Evolutionary conservation across 2,888 invertebrate genomes (phyloP), one percentile per base, ranked within the genome.

Genomic region (Platycheirus albimanus): DNA sequence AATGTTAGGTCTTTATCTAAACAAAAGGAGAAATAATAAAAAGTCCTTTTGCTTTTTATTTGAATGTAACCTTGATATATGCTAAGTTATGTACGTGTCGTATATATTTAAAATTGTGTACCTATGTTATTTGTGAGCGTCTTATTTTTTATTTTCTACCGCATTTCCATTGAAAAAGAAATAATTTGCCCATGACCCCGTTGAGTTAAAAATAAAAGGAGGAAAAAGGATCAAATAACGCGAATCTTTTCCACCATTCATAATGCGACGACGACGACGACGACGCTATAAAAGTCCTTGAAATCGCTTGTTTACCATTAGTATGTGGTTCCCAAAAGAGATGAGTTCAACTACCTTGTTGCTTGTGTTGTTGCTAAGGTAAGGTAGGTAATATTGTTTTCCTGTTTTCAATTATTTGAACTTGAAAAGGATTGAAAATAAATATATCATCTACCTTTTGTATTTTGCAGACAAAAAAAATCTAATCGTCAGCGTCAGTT

Each of bases 201-300:
- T 41, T 36, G 54, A 64, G 43, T 38, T 17, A 61, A 67, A 5
- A 75, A 67, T 51, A 33, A 15, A 54, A 70, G 38, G 51, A 52
- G 69, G 58, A 52, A 63, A 58, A 77, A 43, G 77, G 77, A 77
- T 77, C 77, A 64, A 64, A 71, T 77, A 77, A 71, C 77, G 64
- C 77, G 63, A 74, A 74, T 56, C 78, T 43, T 66, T 38, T 78
- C 36, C 28, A 36, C n/a, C 64, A 75, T 64, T 75, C 43, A 38
- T 36, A 24, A 61, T 75, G 75, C 75, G 70, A 75, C 75, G n/a
- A n/a, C n/a, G n/a, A n/a, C n/a, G n/a, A n/a, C n/a, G n/a, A 70
- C 19, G 70, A 54, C n/a, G n/a, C n/a, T n/a, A 17, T 30, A 51
- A 70, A 80, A 58, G 80, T 80, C 80, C 75, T 80, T 80, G 80